Conservation (phyloP, 2,797 vertebrate genomes). For the Setipinna tenuifilis region DNA sequence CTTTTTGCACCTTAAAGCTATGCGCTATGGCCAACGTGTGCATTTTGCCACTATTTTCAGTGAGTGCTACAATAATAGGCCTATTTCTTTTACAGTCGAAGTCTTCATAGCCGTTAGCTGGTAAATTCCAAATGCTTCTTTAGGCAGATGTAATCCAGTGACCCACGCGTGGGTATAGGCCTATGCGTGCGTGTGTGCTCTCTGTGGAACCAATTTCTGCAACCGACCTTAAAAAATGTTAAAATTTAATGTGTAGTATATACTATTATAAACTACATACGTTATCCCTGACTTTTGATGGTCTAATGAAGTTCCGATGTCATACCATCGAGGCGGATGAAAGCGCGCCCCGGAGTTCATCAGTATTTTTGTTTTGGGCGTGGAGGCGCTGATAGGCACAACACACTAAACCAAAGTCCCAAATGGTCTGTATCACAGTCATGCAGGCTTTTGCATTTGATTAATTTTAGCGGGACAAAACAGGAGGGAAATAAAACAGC, state of each 20-base stretch:
- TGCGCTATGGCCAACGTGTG: neutral
- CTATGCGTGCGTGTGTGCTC: neutral
- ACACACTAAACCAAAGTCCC: neutral
- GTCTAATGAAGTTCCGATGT: neutral
- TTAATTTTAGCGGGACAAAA: slow-evolving; percentile 15
- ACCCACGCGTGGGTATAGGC: too few relatives aligned
- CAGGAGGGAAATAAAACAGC: neutral
- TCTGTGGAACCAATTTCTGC: neutral
- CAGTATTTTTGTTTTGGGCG: neutral
- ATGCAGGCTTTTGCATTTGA: neutral
- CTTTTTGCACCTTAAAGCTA: neutral
- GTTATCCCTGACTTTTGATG: neutral
- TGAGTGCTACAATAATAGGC: too few relatives aligned
- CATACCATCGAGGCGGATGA: neutral
- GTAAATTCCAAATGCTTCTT: too few relatives aligned
- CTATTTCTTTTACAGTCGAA: too few relatives aligned
- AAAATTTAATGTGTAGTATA: neutral
- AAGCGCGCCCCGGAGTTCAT: neutral
- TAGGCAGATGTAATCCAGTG: too few relatives aligned
- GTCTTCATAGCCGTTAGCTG: too few relatives aligned
- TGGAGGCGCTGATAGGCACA: neutral
- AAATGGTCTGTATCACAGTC: neutral
- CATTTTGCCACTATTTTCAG: neutral
- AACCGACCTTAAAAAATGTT: neutral
- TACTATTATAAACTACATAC: neutral